A percentile compares a stretch with the other conserved stretches of the same genome.
phyloP scores from a whole-genome alignment of 2,888 invertebrate species.

The Chrysolina oricalcia region DNA sequence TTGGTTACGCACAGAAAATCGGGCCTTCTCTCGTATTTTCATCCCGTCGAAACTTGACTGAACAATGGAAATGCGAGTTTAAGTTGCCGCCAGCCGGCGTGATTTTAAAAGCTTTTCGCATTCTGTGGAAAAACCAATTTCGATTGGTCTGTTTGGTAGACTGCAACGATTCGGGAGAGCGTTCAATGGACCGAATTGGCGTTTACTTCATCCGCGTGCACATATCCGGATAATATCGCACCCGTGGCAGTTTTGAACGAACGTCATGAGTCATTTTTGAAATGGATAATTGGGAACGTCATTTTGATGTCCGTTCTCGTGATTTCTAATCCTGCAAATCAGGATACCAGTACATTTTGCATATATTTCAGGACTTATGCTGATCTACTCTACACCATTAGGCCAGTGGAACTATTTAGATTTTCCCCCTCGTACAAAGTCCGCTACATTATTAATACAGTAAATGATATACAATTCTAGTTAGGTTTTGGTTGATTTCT shows the following conservation, averaged over 20 bases:
- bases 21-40: constrained; percentile 34
- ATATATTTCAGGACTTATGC: too few relatives aligned
- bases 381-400: too few relatives aligned
- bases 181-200: constrained; percentile 1
- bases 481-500: too few relatives aligned
- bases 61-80: constrained; percentile 33
- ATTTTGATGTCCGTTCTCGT: neutral
- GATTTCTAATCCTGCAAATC: too few relatives aligned
- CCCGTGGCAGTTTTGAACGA: neutral
- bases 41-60: constrained; percentile 30
- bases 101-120: constrained; percentile 31
- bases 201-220: neutral
- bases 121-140: constrained; percentile 37
- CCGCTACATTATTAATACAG: too few relatives aligned
- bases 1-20: constrained; percentile 44
- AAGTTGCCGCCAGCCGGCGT: constrained; percentile 27
- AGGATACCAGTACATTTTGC: too few relatives aligned
- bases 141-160: constrained; percentile 21
- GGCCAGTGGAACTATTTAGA: too few relatives aligned
- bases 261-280: neutral
- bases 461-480: too few relatives aligned
- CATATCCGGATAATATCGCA: neutral
- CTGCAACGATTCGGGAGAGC: constrained; percentile 3
- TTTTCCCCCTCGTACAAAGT: too few relatives aligned
- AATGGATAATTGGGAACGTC: neutral